phyloP scores from a whole-genome alignment of 2,888 invertebrate genomes.

The Caenorhabditis sp. region DNA sequence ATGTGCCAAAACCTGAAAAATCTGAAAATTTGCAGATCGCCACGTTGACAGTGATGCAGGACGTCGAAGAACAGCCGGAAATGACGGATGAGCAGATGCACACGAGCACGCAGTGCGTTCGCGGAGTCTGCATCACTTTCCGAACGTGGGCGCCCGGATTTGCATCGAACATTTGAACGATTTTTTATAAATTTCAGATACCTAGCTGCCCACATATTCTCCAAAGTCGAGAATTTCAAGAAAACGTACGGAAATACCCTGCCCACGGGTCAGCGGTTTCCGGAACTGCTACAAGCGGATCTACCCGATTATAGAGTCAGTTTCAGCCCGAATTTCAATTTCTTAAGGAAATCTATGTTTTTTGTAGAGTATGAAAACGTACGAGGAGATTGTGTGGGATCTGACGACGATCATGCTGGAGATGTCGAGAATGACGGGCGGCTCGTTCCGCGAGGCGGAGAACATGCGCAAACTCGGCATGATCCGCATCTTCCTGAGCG shows the following conservation, averaged over 20 bases:
- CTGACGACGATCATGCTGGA: constrained; percentile 89
- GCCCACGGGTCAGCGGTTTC: constrained; percentile 24
- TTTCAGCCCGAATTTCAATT: no score
- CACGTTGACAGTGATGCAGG: constrained; percentile 89
- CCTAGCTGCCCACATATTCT: constrained; percentile 90
- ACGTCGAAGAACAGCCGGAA: constrained; percentile 82
- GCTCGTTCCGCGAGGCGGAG: constrained; percentile 89
- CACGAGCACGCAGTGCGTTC: constrained; percentile 90
- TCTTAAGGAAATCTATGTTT: neutral
- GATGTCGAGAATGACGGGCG: constrained; percentile 76
- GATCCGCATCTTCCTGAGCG: constrained; percentile 85
- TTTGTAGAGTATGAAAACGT: constrained; percentile 82
- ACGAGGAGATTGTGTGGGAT: constrained; percentile 89
- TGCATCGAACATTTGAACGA: neutral
- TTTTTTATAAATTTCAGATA: constrained; percentile 82
- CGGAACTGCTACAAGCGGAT: constrained; percentile 24
- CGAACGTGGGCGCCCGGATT: constrained; percentile 81
- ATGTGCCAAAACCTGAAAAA: no score
- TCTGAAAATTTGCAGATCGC: constrained; percentile 85
- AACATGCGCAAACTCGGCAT: constrained; percentile 89
- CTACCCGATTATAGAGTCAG: constrained; percentile 52
- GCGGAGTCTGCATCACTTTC: constrained; percentile 91
- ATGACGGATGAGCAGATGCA: constrained; percentile 91
- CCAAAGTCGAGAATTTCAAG: constrained; percentile 84
- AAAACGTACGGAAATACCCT: constrained; percentile 1